These are phyloP conservation scores for Pocota personata DNA, from an alignment of 2,888 invertebrate genomes.

Conservation along the genomic window DNA sequence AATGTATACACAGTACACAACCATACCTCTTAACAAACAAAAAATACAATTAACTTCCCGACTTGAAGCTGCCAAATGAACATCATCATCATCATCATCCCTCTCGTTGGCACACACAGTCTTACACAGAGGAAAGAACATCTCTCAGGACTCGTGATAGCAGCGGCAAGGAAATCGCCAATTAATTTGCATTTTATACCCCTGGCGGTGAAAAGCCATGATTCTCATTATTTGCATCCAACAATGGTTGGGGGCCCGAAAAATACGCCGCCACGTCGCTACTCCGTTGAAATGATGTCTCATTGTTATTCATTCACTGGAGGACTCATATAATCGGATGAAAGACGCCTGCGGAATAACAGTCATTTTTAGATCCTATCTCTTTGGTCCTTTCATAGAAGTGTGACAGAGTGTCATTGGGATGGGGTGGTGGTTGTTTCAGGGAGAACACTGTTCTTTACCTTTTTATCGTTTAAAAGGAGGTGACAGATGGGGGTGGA, in stretches of 20 bases:
- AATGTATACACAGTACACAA: neutral
- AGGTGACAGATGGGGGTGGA: conserved; percentile 44
- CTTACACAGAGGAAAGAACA: neutral
- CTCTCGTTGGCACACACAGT: neutral
- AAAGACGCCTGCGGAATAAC: conserved; percentile 66
- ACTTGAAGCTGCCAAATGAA: conserved; percentile 54
- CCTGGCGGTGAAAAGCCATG: conserved; percentile 61
- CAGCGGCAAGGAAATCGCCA: conserved; percentile 68
- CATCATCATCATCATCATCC: conserved; percentile 22
- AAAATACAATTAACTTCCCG: conserved; percentile 63
- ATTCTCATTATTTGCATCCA: conserved; percentile 69
- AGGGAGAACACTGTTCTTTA: neutral
- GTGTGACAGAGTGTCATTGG: conserved; percentile 15
- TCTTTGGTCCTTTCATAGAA: conserved; percentile 38
- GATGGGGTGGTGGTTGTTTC: neutral
- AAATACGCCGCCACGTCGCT: conserved; percentile 9
- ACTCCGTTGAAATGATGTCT: conserved; percentile 50
- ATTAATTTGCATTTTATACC: conserved; percentile 72
- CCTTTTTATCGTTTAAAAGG: conserved; percentile 43
- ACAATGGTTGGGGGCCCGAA: conserved; percentile 42
- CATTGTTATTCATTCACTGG: conserved; percentile 72
- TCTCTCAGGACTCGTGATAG: conserved; percentile 22
- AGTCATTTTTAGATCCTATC: conserved; percentile 71
- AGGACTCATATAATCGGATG: conserved; percentile 69
- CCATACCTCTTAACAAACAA: neutral